Evolutionary conservation across 1,140 invertebrate genomes (phyloP), one percentile per base, ranked within the genome.

Genomic region (Drosophila azteca): DNA sequence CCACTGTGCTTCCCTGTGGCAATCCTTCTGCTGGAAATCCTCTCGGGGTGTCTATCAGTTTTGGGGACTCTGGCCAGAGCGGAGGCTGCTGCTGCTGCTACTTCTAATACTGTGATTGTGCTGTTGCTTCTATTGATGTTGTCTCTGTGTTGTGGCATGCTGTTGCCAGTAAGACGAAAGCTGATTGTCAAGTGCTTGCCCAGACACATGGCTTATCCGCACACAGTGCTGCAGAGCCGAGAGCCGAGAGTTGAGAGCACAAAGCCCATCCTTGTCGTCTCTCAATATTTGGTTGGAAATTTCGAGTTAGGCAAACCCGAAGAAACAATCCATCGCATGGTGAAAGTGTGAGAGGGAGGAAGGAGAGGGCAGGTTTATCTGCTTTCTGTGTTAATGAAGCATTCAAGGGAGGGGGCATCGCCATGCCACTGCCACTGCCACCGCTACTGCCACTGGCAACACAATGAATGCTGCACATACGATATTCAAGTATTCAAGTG

Each of bases 101-200:
- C 39, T 39, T 48, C 24, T 50, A 29, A 60, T n/a, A 35, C n/a
- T 53, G 20, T 44, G 45, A 13, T 55, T 53, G 20, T 44, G 45
- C 15, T 55, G 9, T 35, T 71, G 26, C 41, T 55, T 61, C 35
- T 45, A 50, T 44, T 20, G 59, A 58, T 60, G 53, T 41, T 62
- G 61, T 54, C 53, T 15, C 53, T 44, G 35, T 55, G 35, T 51
- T 77, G 35, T 39, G 35, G 35, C 35, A 4, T 39, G 24, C 81
- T 87, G 74, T 87, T 85, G 79, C 35, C 11, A 39, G 3, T 5
- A 11, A 13, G 35, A 13, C 81, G 82, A 87, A 74, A 77, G 81
- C 65, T 85, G 82, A 87, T 85, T 85, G 82, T 82, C 82, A 82
- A 85, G 82, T 82, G 82, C 80, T 76, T 59, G 49, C 69, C 84